phyloP scores from a whole-genome alignment of 1,140 invertebrate genomes.

The Copidosoma floridanum region DNA sequence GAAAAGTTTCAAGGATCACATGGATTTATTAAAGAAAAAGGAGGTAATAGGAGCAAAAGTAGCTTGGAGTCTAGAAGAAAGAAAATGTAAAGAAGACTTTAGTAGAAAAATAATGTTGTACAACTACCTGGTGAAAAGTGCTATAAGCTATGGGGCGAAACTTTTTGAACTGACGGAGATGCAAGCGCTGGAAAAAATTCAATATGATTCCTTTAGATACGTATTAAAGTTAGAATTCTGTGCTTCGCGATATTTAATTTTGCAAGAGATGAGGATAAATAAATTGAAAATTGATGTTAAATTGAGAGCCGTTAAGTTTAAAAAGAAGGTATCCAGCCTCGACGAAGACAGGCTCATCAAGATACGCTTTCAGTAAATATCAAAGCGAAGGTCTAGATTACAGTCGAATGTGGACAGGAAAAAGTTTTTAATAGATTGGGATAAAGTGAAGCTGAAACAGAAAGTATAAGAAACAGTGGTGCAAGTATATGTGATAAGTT shows the following conservation, averaged over 20 bases:
- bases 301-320: conserved; percentile 11
- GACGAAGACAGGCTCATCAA: too few relatives aligned
- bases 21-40: conserved; percentile 16
- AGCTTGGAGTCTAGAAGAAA: conserved; percentile 8
- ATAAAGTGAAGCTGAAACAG: not conserved
- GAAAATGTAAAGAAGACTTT: not conserved
- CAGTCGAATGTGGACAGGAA: too few relatives aligned
- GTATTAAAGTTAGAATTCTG: conserved; percentile 19
- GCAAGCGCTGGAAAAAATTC: conserved; percentile 11
- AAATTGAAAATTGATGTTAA: too few relatives aligned
- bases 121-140: conserved; percentile 13
- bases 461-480: not conserved
- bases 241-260: conserved; percentile 23
- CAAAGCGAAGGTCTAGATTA: not conserved
- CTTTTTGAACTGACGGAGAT: conserved; percentile 26
- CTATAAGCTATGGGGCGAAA: too few relatives aligned
- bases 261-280: not conserved
- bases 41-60: conserved; percentile 6
- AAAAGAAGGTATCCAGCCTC: conserved; percentile 13
- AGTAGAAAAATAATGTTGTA: not conserved
- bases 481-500: not conserved
- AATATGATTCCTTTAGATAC: conserved; percentile 21
- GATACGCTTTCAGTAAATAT: not conserved
- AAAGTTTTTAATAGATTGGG: conserved; percentile 10
- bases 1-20: conserved; percentile 6